Evolutionary conservation across 1,140 invertebrate species (phyloP).

Genomic region (Heterodera carotae): DNA sequence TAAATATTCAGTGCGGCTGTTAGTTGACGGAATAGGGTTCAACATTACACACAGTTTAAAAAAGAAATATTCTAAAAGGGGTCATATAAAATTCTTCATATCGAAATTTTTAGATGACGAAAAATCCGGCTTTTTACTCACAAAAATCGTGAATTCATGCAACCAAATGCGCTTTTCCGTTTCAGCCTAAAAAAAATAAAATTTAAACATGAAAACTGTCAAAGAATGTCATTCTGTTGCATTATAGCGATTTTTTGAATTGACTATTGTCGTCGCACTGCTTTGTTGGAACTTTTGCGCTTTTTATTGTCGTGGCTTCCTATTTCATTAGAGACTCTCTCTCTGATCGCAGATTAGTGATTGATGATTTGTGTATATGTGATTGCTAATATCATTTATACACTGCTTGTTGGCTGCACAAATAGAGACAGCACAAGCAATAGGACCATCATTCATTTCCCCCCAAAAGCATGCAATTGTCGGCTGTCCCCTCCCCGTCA

Average conservation of each 20-base stretch:
- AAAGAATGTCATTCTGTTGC: too few species aligned
- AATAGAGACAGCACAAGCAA: constrained; percentile 1
- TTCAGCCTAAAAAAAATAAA: too few species aligned
- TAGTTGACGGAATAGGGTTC: neutral
- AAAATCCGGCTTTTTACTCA: too few species aligned
- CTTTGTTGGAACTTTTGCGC: neutral
- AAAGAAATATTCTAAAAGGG: too few species aligned
- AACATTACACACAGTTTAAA: neutral
- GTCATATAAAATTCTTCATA: too few species aligned
- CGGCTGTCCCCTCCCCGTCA: neutral
- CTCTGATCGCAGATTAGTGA: too few species aligned
- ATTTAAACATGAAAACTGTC: too few species aligned
- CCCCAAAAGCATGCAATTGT: neutral
- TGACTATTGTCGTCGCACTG: neutral
- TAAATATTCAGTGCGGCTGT: constrained; percentile 1
- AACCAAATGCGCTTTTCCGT: too few species aligned
- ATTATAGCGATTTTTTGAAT: neutral
- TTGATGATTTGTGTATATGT: too few species aligned
- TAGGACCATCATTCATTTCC: neutral
- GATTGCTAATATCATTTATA: neutral
- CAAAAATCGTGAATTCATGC: too few species aligned
- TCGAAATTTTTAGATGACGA: too few species aligned
- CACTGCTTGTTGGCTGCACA: neutral
- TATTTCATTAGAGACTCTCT: too few species aligned
- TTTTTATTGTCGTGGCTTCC: neutral